Base-by-base conservation (phyloP, 2,888 invertebrate species). In the Amaurobius ferox region DNA sequence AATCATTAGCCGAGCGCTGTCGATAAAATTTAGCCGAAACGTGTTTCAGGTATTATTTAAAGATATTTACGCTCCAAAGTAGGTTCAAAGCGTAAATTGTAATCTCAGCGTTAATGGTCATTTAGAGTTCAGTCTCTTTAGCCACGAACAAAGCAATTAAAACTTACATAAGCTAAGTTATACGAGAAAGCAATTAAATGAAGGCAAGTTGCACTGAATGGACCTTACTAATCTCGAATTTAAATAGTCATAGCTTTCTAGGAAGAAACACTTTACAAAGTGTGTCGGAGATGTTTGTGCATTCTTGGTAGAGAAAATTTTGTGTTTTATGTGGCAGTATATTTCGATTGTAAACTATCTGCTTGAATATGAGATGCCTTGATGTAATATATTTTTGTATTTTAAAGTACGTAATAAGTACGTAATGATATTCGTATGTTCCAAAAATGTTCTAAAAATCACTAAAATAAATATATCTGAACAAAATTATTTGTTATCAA, bases 121-220 rank as follows among this genome's bases (percentile, higher is more conserved):
- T 23, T 55, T 55, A 55, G 55, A 19, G 23, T 55, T 55, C 55
- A 55, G 23, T 55, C 55, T 55, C 55, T 55, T 55, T 55, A 55
- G 55, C 55, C 55, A 55, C 23, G 55, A 55, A 55, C 55, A 55
- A 55, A 55, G 55, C 23, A 55, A 55, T 55, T 55, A 55, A 55
- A 55, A 55, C 23, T 19, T 11, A 55, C 55, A 55, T 11, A 55
- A 55, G 55, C 55, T 11, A 23, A 55, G 55, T 55, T 55, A 55
- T 55, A 55, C 55, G 55, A 23, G 23, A 55, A 23, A 55, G 55
- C 55, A 55, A 55, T 55, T 55, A 23, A 55, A 5, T 55, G 55
- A 23, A 16, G 19, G 23, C 55, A 55, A 5, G 23, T 23, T 55
- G 5, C 55, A 7, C 55, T 55, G 55, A 23, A 55, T 11, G 5